Conservation (phyloP, 2,797 vertebrate species). For the Periophthalmus magnuspinnatus region DNA sequence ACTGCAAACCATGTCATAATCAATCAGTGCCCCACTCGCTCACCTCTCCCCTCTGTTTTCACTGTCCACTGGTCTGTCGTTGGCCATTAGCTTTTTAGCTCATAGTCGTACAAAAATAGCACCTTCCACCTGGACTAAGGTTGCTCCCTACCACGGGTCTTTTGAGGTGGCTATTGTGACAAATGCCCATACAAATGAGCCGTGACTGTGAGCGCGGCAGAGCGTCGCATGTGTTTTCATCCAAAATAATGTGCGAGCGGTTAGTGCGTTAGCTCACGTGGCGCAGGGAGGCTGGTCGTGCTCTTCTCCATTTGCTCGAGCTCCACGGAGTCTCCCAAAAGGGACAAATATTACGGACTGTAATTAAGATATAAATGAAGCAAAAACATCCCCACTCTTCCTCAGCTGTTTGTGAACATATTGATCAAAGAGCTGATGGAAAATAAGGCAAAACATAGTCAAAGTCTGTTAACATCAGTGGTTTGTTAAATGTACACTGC, state of each 20-base stretch:
- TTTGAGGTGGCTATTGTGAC: conserved; percentile 45
- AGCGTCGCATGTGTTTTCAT: conserved; percentile 43
- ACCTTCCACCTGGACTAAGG: conserved; percentile 18
- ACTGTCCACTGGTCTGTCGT: neutral
- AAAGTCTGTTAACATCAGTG: neutral
- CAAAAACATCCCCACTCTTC: neutral
- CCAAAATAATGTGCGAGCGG: conserved; percentile 37
- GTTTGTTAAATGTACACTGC: neutral
- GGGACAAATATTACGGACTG: conserved; percentile 55
- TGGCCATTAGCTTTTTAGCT: neutral
- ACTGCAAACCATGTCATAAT: neutral
- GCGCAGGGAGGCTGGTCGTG: conserved; percentile 59
- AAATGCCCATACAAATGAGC: conserved; percentile 56
- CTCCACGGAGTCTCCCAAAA: conserved; percentile 40
- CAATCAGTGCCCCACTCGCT: neutral
- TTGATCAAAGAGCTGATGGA: conserved; percentile 49
- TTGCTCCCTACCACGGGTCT: conserved; percentile 27
- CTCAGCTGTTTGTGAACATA: neutral
- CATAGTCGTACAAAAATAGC: neutral
- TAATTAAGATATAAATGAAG: conserved; percentile 71
- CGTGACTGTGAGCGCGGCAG: conserved; percentile 43
- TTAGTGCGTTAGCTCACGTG: conserved; percentile 55
- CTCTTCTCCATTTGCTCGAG: no score
- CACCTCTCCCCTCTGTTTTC: neutral
- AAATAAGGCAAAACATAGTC: conserved; percentile 36